These are phyloP conservation scores for Engraulis encrasicolus DNA, from an alignment of 2,113 vertebrate species.

Conservation along the genomic window DNA sequence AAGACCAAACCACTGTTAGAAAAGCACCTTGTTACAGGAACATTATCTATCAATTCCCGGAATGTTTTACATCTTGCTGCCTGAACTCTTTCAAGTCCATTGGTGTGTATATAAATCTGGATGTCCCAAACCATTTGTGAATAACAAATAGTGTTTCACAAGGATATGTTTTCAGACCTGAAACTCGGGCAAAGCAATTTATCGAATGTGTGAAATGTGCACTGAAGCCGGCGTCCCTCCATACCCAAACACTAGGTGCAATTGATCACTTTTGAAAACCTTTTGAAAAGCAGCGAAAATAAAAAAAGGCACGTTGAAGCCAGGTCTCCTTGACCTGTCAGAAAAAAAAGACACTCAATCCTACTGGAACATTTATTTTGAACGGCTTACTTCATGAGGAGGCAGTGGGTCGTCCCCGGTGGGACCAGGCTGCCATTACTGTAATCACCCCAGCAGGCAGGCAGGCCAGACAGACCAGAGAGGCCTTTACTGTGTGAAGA, in stretches of 20 bases:
- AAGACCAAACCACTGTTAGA: not conserved
- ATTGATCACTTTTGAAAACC: constrained; percentile 11
- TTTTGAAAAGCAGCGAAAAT: constrained; percentile 11
- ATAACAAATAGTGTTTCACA: not conserved
- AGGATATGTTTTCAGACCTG: not conserved
- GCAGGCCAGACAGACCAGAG: constrained; percentile 17
- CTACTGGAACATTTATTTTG: constrained; percentile 51
- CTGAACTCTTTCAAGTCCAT: not conserved
- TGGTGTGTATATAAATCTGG: not conserved
- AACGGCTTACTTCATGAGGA: constrained; percentile 23
- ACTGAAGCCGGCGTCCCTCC: not conserved
- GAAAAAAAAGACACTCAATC: constrained; percentile 40
- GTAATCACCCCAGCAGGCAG: constrained; percentile 22
- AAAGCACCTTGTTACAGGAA: not conserved
- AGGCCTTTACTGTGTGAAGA: constrained; percentile 16
- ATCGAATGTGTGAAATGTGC: not conserved
- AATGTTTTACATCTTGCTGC: not conserved
- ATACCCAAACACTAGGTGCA: not conserved
- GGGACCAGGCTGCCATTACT: constrained; percentile 19
- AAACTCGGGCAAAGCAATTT: not conserved
- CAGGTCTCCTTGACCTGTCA: constrained; percentile 33
- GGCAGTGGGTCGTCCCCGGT: not conserved
- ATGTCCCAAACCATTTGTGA: not conserved
- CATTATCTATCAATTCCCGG: not conserved
- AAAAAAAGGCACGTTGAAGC: constrained; percentile 6